Evolutionary conservation across 1,140 invertebrate genomes (phyloP), one percentile per base, ranked within the genome.

Genomic region (Drosophila pachea): DNA sequence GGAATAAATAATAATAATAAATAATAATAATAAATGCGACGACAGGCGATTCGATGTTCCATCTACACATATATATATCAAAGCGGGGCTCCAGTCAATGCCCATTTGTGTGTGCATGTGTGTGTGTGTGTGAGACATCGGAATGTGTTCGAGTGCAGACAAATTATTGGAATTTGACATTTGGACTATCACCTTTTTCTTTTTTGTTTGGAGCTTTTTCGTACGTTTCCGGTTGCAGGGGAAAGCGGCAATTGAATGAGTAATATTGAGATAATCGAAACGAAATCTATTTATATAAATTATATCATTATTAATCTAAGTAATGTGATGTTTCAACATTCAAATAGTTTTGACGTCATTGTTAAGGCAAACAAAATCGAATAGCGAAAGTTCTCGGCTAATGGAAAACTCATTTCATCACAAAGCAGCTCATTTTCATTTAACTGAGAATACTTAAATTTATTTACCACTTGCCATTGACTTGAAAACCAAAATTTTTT

Each of bases 151-250:
- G 7, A 22, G 36, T 60, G 35, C 50, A 62, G 50, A 70, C 32
- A 68, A 64, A 36, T 56, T 65, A 56, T 43, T 60, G 74, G 78
- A 82, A 82, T 82, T 82, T 82, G 78, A 83, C 78, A 78, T 81
- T 68, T 74, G 78, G 71, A 77, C 78, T 74, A 72, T 78, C 74
- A 74, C n/a, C 43, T 61, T 68, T 69, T 73, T 62, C 65, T 65
- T 59, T 56, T 62, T 38, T 16, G 16, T 60, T 58, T 22, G 22
- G 22, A 22, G 3, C 22, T 22, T 22, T 22, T 22, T 22, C 22
- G 22, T 2, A 32, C 14, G 43, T 60, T 81, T 81, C 78, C 78
- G 78, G 74, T 66, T 82, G 53, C 58, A 52, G 11, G 22, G 22
- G 3, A 22, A 22, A 1, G 22, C 22, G 22, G 22, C 22, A 59